These are phyloP conservation scores for Eugnorisma glareosa DNA, from an alignment of 2,888 invertebrate genomes.

Conservation along the genomic window DNA sequence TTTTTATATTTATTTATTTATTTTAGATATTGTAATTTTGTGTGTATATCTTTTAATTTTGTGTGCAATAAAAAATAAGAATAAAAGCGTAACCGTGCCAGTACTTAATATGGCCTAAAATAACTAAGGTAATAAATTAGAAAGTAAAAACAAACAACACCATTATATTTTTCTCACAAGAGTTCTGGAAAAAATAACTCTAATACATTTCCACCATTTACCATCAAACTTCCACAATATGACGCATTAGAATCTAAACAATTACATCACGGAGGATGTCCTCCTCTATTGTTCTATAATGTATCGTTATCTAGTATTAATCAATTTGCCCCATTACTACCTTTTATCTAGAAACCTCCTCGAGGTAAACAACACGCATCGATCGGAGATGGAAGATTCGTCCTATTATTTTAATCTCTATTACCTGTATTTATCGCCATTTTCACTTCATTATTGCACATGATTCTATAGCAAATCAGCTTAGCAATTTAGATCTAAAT, in stretches of 20 bases:
- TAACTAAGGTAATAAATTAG: background rate
- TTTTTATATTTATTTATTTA: too few relatives aligned
- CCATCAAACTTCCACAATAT: background rate
- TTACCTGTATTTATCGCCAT: background rate
- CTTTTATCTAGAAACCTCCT: conserved; percentile 9
- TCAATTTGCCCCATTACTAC: conserved; percentile 3
- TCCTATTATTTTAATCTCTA: background rate
- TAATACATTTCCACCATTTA: conserved; percentile 2
- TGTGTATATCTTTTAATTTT: too few relatives aligned
- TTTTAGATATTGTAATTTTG: too few relatives aligned
- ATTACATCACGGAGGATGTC: conserved; percentile 44
- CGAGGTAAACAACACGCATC: conserved; percentile 21
- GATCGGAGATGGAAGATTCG: background rate
- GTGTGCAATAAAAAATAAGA: too few relatives aligned
- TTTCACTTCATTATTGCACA: background rate
- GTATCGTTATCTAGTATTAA: conserved; percentile 21
- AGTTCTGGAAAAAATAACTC: background rate
- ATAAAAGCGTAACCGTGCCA: too few relatives aligned
- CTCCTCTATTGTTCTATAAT: conserved; percentile 47
- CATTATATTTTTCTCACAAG: background rate
- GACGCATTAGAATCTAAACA: conserved; percentile 10
- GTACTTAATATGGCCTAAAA: too few relatives aligned
- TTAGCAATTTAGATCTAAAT: background rate
- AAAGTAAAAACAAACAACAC: background rate
- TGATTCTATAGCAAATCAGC: background rate